Evolutionary conservation across 2,888 invertebrate genomes (phyloP), one percentile per base, ranked within the genome.

Genomic region (Melikaiella ostensackeni): DNA sequence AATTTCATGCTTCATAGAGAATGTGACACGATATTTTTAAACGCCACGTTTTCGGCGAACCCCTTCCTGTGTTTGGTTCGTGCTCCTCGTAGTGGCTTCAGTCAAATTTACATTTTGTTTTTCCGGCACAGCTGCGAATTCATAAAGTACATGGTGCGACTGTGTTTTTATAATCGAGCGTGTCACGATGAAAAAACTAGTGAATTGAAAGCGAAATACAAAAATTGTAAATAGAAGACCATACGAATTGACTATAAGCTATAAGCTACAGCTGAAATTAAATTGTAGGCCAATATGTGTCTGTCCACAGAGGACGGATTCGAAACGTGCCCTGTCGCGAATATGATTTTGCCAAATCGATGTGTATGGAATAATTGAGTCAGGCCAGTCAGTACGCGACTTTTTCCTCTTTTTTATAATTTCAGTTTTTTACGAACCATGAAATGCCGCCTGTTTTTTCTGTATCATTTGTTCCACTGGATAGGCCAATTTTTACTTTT

Each of bases 201-300:
- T 30, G 70, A 50, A 50, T 70, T 33, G 50, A 70, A 70, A 50
- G 30, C 50, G 30, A 30, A 70, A 70, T 50, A 50, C 70, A 70
- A 70, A 55, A 50, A 50, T 70, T 27, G 27, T 70, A 70, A 70
- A 70, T 70, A 30, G 50, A 55, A 30, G 33, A 33, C 70, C 46
- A 66, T 46, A 46, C 46, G 42, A 42, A 66, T 27, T 24, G 30
- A 9, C 30, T 50, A 30, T 70, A 70, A 70, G 19, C 70, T 70
- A 70, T 70, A 64, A 66, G 66, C 66, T 46, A 46, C 19, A 66
- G 24, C 27, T 27, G 27, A 66, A 66, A 66, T 66, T 66, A 66
- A 66, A 42, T 66, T 66, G 38, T 42, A 24, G 19, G 46, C 24
- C 66, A 66, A 66, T 27, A 46, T 66, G 66, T 66, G 63, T 64